Evolutionary conservation across 2,888 invertebrate genomes (phyloP), one percentile per base, ranked within the genome.

Genomic region (Chironomus tentans): DNA sequence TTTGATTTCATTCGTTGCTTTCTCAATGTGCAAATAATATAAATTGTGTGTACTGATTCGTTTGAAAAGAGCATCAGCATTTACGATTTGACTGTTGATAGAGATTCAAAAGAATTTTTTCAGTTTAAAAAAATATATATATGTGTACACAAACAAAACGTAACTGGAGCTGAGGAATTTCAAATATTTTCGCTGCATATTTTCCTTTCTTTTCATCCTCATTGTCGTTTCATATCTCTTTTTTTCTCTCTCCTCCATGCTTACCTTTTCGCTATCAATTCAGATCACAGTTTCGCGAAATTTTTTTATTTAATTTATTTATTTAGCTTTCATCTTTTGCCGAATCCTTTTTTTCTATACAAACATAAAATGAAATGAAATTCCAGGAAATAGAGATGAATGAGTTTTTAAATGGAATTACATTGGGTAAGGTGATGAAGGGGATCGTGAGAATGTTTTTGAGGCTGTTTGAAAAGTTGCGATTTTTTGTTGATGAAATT

Each of bases 111-210:
- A 38, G 38, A 38, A 38, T 38, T 38, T 38, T 38, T 38, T 38
- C 38, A 38, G 38, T 38, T 38, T 38, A 65, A 70, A 68, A 46
- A 47, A 47, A 70, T 28, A 28, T 28, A 28, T 28, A 28, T 28
- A 28, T 4, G 5, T 56, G 15, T 15, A 18, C 15, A 56, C 56
- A n/a, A 18, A 18, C 56, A 56, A 72, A 68, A 68, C 68, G 74
- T 38, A 74, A 74, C 74, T 74, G 48, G 48, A 74, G 48, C 24
- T 65, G 22, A 47, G 74, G 74, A 74, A 74, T 74, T 74, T 24
- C 47, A 74, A 74, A 46, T 62, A 74, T 74, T 73, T 56, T 56
- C 56, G 56, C 18, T 56, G 56, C 56, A 62, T 50, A 73, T 62
- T 73, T 62, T 73, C 28, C 21, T 62, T 73, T 65, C 21, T 46